phyloP scores from a whole-genome alignment of 2,888 invertebrate species.

The Prosopocoilus inquinatus region DNA sequence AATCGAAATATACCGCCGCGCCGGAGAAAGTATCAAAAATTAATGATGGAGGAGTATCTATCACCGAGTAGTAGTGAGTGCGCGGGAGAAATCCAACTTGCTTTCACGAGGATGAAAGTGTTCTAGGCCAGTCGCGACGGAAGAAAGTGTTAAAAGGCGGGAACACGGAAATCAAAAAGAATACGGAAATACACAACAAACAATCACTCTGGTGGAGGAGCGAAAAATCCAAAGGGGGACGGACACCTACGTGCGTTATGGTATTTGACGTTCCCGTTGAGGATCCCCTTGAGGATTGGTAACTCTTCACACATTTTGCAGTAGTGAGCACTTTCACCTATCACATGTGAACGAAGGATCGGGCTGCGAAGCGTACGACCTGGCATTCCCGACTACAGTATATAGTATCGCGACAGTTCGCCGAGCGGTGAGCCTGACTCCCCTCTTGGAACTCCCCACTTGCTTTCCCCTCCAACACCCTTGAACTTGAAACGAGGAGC shows the following conservation, averaged over 20 bases:
- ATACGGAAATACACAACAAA: background rate
- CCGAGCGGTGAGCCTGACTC: constrained; percentile 40
- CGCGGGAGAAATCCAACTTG: constrained; percentile 24
- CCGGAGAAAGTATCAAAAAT: background rate
- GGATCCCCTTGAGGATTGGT: constrained; percentile 86
- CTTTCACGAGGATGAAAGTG: constrained; percentile 50
- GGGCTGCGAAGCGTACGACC: constrained; percentile 48
- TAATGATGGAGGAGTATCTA: constrained; percentile 5
- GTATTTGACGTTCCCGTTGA: constrained; percentile 87
- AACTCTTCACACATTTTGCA: constrained; percentile 82
- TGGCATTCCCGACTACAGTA: constrained; percentile 49
- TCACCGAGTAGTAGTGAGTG: background rate
- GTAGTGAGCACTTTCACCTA: constrained; percentile 40
- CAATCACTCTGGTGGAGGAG: background rate
- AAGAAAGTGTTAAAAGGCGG: constrained; percentile 6
- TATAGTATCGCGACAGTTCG: constrained; percentile 25
- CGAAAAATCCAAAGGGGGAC: background rate
- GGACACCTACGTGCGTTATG: constrained; percentile 87
- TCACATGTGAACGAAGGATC: constrained; percentile 43
- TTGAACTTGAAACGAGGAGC: constrained; percentile 52
- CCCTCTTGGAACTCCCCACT: constrained; percentile 47
- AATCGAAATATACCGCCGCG: constrained; percentile 13
- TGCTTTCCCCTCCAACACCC: constrained; percentile 51
- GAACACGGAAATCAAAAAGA: background rate
- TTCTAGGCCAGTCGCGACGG: constrained; percentile 40